Evolutionary conservation across 1,140 invertebrate genomes (phyloP).

Genomic region (Calephelis virginiensis): DNA sequence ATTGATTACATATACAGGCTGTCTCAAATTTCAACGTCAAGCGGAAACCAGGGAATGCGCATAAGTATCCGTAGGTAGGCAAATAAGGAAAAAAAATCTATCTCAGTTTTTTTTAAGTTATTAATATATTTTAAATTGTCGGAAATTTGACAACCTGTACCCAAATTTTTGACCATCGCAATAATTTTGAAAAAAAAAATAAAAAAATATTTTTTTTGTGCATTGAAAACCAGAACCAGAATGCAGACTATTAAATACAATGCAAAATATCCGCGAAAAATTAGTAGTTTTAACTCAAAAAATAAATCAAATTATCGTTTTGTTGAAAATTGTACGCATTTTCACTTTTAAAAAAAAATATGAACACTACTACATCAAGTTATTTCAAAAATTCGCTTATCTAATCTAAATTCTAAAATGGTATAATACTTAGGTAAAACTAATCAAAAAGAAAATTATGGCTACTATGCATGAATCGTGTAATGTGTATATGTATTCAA

Average conservation of each 20-base stretch:
- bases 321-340: slow-evolving; percentile 9
- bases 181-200: slow-evolving; percentile 1
- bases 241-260: neutral
- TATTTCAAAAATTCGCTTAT: neutral
- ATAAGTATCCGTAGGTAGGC: slow-evolving; percentile 2
- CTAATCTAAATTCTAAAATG: neutral
- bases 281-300: slow-evolving; percentile 13
- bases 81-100: neutral
- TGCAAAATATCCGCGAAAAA: neutral
- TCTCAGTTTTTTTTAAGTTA: neutral
- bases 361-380: neutral
- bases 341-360: neutral
- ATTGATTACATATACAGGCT: neutral
- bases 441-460: too few species aligned
- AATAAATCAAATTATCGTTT: slow-evolving; percentile 4
- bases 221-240: slow-evolving; percentile 4
- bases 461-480: too few species aligned
- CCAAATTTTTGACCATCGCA: neutral
- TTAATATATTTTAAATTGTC: neutral
- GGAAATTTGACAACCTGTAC: neutral
- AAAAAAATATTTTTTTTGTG: slow-evolving; percentile 8
- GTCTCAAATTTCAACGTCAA: neutral
- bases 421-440: neutral
- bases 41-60: neutral
- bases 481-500: too few species aligned